Evolutionary conservation across 2,113 vertebrate genomes (phyloP), one percentile per base, ranked within the genome.

Genomic region (Scortum barcoo): DNA sequence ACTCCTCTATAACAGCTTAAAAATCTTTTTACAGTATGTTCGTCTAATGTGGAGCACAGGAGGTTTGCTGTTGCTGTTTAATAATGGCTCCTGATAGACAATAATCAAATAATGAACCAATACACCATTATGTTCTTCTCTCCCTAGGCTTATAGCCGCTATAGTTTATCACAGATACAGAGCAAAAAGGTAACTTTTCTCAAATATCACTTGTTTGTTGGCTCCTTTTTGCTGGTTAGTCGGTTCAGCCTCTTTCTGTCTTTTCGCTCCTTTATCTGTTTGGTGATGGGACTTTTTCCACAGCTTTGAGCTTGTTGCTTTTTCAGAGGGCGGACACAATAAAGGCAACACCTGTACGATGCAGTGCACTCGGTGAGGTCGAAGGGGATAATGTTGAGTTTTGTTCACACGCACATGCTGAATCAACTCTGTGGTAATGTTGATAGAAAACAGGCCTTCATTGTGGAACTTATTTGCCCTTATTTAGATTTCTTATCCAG

Each of bases 101-200:
- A 19, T 46, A 65, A 38, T 83, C 10, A 73, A 71, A 24, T 76
- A 73, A 79, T 86, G 42, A 85, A 65, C 38, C 72, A 33, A 33
- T 74, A 24, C 74, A 66, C 62, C 50, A n/a, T 80, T 16, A 71
- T 91, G 66, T 86, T 85, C 80, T 89, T 94, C 54, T 89, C 86
- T 87, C 86, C 66, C 61, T 70, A 95, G 94, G 93, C 94, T 53
- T 60, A 90, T 91, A 93, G 70, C 89, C 90, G 93, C 20, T 93
- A 90, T 93, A 95, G 94, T 90, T 93, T 95, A 90, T 95, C 94
- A 80, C 93, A 94, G 86, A 90, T 95, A 88, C 90, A 89, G 84
- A 92, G 58, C 11, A 93, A 73, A 67, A 94, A 95, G 94, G 93
- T 95, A 95, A 93, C 58, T 53, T 48, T 48, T 61, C 44, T 72